Conservation (phyloP, 92 coral and sea anemone genomes). For the Epizoanthus stellaris region DNA sequence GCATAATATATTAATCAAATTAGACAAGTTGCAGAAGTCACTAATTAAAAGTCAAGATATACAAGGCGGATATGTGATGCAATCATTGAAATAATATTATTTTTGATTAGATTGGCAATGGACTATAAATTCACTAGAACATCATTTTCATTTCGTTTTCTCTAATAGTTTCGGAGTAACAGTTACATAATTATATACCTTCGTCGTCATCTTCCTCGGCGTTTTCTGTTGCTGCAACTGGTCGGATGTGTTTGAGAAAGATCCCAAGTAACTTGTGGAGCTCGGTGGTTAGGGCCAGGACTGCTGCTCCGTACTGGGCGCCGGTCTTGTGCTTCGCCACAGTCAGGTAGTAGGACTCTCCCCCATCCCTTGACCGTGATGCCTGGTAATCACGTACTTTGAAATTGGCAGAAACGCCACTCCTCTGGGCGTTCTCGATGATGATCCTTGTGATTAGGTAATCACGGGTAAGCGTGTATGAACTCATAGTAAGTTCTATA, state of each 20-base stretch:
- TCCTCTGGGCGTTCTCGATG: constrained; percentile 1
- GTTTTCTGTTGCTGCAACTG: background rate
- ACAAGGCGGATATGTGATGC: too few species aligned
- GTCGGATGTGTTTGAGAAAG: background rate
- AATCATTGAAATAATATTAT: too few species aligned
- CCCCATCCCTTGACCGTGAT: background rate
- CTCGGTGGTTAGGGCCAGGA: background rate
- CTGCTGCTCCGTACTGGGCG: constrained; percentile 16
- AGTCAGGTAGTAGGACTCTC: background rate
- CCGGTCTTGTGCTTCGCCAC: constrained; percentile 4
- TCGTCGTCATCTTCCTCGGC: background rate
- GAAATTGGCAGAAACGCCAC: background rate
- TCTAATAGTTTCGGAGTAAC: too few species aligned
- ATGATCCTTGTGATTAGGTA: background rate
- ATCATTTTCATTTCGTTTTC: too few species aligned
- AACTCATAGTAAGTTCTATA: background rate
- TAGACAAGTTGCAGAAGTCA: too few species aligned
- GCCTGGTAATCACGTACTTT: background rate
- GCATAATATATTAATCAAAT: too few species aligned
- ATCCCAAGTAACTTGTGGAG: constrained; percentile 5
- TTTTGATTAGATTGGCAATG: too few species aligned
- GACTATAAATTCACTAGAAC: too few species aligned
- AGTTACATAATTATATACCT: too few species aligned
- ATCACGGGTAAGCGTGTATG: background rate
- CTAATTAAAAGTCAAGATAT: too few species aligned